Evolutionary conservation across 2,888 invertebrate species (phyloP).

Genomic region (Empis livida): DNA sequence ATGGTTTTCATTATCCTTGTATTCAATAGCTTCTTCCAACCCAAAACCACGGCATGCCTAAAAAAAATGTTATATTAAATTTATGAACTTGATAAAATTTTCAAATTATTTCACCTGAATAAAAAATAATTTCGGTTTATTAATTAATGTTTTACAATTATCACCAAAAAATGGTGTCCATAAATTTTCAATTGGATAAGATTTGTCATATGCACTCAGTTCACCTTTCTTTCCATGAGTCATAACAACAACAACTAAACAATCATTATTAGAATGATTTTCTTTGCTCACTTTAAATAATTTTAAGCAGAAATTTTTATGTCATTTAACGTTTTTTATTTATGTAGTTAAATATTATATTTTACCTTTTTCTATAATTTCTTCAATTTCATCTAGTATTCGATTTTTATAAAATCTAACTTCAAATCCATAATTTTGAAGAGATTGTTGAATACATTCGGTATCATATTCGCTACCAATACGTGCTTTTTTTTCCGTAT

Average conservation of each 20-base stretch:
- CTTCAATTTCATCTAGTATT: slow-evolving; percentile 33
- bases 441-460: slow-evolving; percentile 31
- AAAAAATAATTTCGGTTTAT: slow-evolving; percentile 61
- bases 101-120: slow-evolving; percentile 41
- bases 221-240: slow-evolving; percentile 50
- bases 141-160: slow-evolving; percentile 43
- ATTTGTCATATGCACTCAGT: slow-evolving; percentile 44
- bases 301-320: slow-evolving; percentile 1
- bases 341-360: neutral
- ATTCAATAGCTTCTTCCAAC: slow-evolving; percentile 42
- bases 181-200: slow-evolving; percentile 44
- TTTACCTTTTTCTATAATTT: slow-evolving; percentile 22
- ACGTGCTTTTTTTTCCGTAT: slow-evolving; percentile 27
- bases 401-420: slow-evolving; percentile 38
- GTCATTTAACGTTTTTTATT: no score
- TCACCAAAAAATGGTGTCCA: slow-evolving; percentile 47
- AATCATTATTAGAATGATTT: slow-evolving; percentile 46
- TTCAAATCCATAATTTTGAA: slow-evolving; percentile 37
- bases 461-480: slow-evolving; percentile 47
- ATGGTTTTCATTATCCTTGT: slow-evolving; percentile 11
- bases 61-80: slow-evolving; percentile 5
- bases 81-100: neutral
- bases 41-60: slow-evolving; percentile 49
- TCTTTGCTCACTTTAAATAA: slow-evolving; percentile 33
- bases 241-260: slow-evolving; percentile 48